phyloP scores from a whole-genome alignment of 2,888 invertebrate species.

The Teleogryllus oceanicus region DNA sequence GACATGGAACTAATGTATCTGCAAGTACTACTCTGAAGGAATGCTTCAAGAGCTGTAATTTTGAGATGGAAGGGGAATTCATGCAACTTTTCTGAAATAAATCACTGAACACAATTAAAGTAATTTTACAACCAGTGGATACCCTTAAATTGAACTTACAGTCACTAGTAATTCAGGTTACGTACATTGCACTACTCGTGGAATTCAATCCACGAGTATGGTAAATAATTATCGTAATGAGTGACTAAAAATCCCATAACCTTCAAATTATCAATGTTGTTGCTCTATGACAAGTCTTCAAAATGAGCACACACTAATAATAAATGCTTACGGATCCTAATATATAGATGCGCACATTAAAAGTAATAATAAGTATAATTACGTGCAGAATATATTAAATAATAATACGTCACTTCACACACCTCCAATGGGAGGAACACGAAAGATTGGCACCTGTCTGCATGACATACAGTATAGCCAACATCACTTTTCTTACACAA shows the following conservation, averaged over 20 bases:
- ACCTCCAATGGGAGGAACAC: slow-evolving; percentile 1
- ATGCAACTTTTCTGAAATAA: no score
- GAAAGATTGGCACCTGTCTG: not conserved
- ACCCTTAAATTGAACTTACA: no score
- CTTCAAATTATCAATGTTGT: not conserved
- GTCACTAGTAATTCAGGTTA: not conserved
- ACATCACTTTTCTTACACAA: not conserved
- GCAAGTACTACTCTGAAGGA: not conserved
- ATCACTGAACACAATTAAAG: no score
- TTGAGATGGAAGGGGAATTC: not conserved
- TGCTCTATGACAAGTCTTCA: no score
- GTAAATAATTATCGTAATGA: not conserved
- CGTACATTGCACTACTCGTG: slow-evolving; percentile 1
- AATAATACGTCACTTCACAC: not conserved
- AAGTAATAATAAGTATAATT: no score
- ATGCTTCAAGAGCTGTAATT: not conserved
- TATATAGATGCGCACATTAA: no score
- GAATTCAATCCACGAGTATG: not conserved
- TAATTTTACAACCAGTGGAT: no score
- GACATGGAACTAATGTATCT: slow-evolving; percentile 35
- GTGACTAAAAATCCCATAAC: not conserved
- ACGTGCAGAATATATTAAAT: no score
- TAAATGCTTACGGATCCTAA: no score
- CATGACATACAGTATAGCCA: not conserved
- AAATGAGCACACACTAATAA: no score